Base-by-base conservation (phyloP, 1,140 invertebrate genomes). In the Eupeodes corollae region DNA sequence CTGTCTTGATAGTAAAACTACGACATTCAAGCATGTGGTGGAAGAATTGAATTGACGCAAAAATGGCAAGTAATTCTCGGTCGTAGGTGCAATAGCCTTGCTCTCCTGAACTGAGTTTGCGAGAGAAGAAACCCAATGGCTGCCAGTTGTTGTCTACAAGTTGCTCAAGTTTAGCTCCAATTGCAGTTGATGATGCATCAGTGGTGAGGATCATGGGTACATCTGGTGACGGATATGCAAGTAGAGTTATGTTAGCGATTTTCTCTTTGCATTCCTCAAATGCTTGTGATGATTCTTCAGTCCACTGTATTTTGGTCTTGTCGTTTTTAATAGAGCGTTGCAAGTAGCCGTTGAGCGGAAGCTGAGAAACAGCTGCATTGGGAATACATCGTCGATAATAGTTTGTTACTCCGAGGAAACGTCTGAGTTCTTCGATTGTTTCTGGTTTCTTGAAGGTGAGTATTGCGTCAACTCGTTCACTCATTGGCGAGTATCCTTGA, bases 91-190 rank as follows among this genome's bases (percentile, higher is more conserved):
- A 50, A 33, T 66, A 64, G 35, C 58, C 60, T 8, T 13, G 42
- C 43, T 69, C 46, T 5, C 63, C 19, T n/a, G 46, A 15, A 12
- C 31, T 52, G 2, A 71, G 46, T 46, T 61, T 65, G 40, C 53
- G 61, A 10, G 59, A 66, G 44, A 65, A 71, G 52, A 72, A 74
- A 3, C 48, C 64, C 1, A 73, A 50, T 10, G 69, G 70, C 49
- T 65, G 50, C 52, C 56, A 56, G 6, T 44, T 13, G 13, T 43
- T 42, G 21, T 55, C 35, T 5, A 50, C 8, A 45, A 63, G 60
- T 51, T 73, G 69, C 14, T 71, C 56, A 5, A 74, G 43, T 5
- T 46, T 54, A 5, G 57, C 65, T 8, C 68, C 70, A 11, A 71
- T 58, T 0, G 60, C 52, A 0, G 38, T 42, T 19, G 61, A 57